Percentiles rank a stretch among this genome's conserved stretches.
Evolutionary conservation across 2,888 invertebrate genomes (phyloP).

Genomic region (Trichopoda pennipes): DNA sequence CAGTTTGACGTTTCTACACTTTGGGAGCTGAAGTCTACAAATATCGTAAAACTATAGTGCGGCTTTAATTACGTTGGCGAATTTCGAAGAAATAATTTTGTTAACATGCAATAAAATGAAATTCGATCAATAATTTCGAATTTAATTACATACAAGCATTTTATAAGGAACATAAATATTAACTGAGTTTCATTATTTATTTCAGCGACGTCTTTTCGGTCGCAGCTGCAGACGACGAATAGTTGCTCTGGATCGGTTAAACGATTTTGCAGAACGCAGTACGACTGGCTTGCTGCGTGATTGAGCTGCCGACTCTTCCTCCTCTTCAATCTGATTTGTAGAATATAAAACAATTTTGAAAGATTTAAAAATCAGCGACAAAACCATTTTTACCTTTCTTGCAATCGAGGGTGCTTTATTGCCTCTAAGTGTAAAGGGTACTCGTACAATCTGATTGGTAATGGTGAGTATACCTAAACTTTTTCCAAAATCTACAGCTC

Average conservation of each 20-base stretch:
- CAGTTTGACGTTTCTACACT: no score
- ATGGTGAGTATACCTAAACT: constrained; percentile 66
- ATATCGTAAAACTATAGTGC: no score
- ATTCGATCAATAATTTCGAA: no score
- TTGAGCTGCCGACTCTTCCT: neutral
- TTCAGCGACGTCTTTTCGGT: neutral
- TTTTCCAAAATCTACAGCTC: constrained; percentile 62
- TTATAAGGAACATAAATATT: neutral
- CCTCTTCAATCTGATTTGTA: neutral
- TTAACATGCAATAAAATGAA: no score
- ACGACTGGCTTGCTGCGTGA: no score
- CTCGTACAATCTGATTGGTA: constrained; percentile 57
- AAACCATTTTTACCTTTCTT: constrained; percentile 1
- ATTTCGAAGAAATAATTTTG: no score
- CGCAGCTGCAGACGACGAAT: neutral
- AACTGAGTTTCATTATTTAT: no score
- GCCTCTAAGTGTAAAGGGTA: constrained; percentile 52
- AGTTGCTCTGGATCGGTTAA: neutral
- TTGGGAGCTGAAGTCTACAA: no score
- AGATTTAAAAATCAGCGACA: neutral
- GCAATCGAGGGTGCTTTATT: neutral
- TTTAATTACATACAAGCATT: neutral
- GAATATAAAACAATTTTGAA: neutral
- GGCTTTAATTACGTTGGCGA: no score
- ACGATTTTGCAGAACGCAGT: no score